These are phyloP conservation scores for Teinopalpus imperialis DNA, from an alignment of 2,888 invertebrate genomes.

Conservation along the genomic window DNA sequence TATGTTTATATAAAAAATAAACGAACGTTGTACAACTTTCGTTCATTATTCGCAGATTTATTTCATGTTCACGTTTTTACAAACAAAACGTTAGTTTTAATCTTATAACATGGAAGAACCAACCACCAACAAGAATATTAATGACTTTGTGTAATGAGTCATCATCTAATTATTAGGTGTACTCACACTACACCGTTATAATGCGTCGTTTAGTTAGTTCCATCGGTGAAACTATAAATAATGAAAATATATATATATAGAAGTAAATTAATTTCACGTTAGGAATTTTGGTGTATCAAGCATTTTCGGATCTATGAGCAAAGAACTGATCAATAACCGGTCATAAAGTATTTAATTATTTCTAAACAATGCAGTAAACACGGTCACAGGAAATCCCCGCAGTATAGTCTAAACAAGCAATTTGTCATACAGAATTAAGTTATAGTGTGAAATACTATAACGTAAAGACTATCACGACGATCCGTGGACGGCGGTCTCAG, in stretches of 20 bases:
- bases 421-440: slow-evolving; percentile 8
- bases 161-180: slow-evolving; percentile 12
- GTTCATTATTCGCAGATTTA: too few species aligned
- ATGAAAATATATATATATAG: slow-evolving; percentile 3
- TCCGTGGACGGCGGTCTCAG: too few species aligned
- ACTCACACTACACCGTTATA: slow-evolving; percentile 22
- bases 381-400: slow-evolving; percentile 35
- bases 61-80: too few species aligned
- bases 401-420: slow-evolving; percentile 11
- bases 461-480: too few species aligned
- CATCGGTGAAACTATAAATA: slow-evolving; percentile 16
- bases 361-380: slow-evolving; percentile 42
- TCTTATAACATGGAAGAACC: slow-evolving; percentile 4
- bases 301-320: slow-evolving; percentile 13
- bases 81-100: slow-evolving; percentile 5
- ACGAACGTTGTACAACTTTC: too few species aligned
- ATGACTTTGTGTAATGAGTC: slow-evolving; percentile 10
- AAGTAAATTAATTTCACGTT: slow-evolving; percentile 10
- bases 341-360: slow-evolving; percentile 35
- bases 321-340: slow-evolving; percentile 15
- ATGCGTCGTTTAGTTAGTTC: slow-evolving; percentile 22
- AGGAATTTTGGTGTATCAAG: not conserved
- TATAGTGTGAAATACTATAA: too few species aligned
- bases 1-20: too few species aligned
- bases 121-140: slow-evolving; percentile 14